Evolutionary conservation across 2,888 invertebrate genomes (phyloP), one percentile per base, ranked within the genome.

Genomic region (Cancer borealis): DNA sequence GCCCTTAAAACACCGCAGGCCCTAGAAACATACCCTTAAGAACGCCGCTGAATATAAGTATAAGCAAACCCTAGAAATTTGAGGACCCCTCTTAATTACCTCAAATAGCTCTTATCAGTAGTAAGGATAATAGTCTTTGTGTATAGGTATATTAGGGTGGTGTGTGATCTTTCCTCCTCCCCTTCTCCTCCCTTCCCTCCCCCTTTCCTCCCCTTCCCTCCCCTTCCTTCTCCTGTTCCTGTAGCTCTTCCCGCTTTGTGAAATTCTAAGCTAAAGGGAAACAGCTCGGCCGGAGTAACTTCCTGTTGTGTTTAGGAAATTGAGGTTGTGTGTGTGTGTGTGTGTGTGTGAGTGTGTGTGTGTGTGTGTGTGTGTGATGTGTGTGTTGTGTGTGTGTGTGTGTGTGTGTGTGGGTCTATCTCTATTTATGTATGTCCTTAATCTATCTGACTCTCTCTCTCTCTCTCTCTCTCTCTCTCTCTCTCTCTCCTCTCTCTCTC

Each of bases 251-350:
- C 79, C 30, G 21, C 10, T 26, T 30, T 14, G 26, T 17, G 79
- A 30, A 79, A 79, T 12, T 79, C 30, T 79, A 79, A 79, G 30
- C 79, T 26, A 79, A 79, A 79, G 30, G 79, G 79, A 30, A 79
- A 79, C 6, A 30, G 8, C 30, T 30, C 3, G 12, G 30, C 3
- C 6, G 6, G 79, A 12, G 8, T 79, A 12, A 30, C 30, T 79
- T 79, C 30, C 30, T 26, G 79, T 79, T 79, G 79, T 79, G 79
- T 79, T 79, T 79, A 73, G 73, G 73, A 73, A 73, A 73, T 79
- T 79, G 26, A 8, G 79, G 79, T 79, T 14, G 0, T 66, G 4
- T 17, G 14, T 66, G 79, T 26, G 79, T 14, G 79, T 79, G 79
- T 4, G 26, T 79, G 66, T 6, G 21, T 14, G 21, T 14, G 66